Evolutionary conservation across 2,888 invertebrate genomes (phyloP), one percentile per base, ranked within the genome.

Genomic region (Acleris cristana): DNA sequence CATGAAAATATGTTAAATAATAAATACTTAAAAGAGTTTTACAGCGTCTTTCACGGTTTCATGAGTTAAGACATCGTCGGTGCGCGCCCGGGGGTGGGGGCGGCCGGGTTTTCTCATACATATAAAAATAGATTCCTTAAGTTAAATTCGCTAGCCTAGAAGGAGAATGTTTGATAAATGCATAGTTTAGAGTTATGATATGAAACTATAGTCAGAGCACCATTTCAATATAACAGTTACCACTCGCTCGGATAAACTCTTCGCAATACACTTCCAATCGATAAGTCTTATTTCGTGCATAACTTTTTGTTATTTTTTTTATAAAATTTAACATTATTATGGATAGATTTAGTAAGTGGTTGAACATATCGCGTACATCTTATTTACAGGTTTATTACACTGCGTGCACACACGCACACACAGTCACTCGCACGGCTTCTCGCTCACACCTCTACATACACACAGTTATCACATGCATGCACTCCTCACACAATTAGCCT

Each of bases 121-220:
- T 90, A 91, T 81, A 90, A 91, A 91, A 90, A 90, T 90, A 91
- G 87, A 89, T 86, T 79, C 75, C 82, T 85, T 84, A 87, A 70
- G 74, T 73, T 71, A 72, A 75, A 78, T 80, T 74, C 73, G 71
- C 82, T 87, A 87, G 76, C 80, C 87, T 89, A 85, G 73, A 80
- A 86, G 84, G 82, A 88, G 86, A 88, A 84, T 80, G 79, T 80
- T 84, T 83, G 80, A 80, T 88, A 88, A 87, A 89, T 87, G 88
- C 89, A 85, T 82, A 88, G 81, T 83, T 88, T 86, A 84, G 78
- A 88, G 82, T 85, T 85, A 87, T 90, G 90, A 90, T 90, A 90
- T 90, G 90, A 90, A 86, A 86, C 87, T 89, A 88, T 85, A 84
- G 82, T 86, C 85, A 88, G 89, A 90, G 90, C 90, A 90, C 90